Percentiles rank a stretch among this genome's conserved stretches.
phyloP scores from a whole-genome alignment of 2,888 invertebrate genomes.

The Osedax fenrisi region DNA sequence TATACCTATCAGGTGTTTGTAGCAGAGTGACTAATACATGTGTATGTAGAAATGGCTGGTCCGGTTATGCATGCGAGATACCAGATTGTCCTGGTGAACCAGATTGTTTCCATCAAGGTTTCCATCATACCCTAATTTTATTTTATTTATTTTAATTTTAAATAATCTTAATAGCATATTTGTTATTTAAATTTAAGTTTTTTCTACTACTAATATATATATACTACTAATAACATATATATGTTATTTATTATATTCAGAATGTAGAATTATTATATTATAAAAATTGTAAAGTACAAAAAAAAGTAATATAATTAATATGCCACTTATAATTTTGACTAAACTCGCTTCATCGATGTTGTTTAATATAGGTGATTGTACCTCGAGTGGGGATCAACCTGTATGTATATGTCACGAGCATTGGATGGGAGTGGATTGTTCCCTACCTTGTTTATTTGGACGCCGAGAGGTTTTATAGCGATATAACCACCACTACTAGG shows the following conservation, averaged over 20 bases:
- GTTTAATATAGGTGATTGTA: background rate
- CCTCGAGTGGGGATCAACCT: slow-evolving; percentile 10
- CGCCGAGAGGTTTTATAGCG: no score
- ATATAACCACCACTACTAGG: no score
- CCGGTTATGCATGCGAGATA: slow-evolving; percentile 37
- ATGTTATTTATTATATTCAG: no score
- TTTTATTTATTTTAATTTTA: background rate
- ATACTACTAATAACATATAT: no score
- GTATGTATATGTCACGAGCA: slow-evolving; percentile 31
- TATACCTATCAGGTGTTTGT: slow-evolving; percentile 34
- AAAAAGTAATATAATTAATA: no score
- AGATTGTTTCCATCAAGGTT: slow-evolving; percentile 32
- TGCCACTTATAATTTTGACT: no score
- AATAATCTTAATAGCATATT: no score
- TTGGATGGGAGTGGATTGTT: slow-evolving; percentile 39
- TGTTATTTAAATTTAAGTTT: background rate
- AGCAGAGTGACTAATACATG: slow-evolving; percentile 34
- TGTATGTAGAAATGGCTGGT: slow-evolving; percentile 37
- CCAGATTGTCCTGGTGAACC: slow-evolving; percentile 38
- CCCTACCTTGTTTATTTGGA: slow-evolving; percentile 37
- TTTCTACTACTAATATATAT: background rate
- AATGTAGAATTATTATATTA: no score
- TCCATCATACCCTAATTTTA: background rate
- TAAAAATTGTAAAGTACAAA: no score
- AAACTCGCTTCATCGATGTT: no score